Evolutionary conservation across 2,797 vertebrate genomes (phyloP).

Genomic region (Apodemus agrarius): DNA sequence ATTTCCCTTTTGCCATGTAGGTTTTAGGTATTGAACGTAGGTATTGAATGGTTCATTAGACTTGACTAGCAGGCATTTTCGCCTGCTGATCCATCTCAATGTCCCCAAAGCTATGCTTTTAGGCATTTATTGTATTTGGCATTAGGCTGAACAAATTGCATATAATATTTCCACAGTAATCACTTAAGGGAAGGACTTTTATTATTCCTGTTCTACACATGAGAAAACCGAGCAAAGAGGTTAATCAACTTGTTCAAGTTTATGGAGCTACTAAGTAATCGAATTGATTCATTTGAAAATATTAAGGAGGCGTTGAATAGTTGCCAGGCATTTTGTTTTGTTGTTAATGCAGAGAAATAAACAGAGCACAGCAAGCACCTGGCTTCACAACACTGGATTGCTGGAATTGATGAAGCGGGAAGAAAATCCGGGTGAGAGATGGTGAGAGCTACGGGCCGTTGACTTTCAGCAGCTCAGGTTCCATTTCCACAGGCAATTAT

Average conservation of each 20-base stretch:
- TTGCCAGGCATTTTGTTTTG: background rate
- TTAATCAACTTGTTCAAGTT: slow-evolving; percentile 7
- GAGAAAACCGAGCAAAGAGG: slow-evolving; percentile 1
- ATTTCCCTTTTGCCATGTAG: background rate
- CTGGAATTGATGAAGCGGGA: background rate
- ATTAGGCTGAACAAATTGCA: background rate
- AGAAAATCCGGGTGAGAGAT: background rate
- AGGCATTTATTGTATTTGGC: background rate
- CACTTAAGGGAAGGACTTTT: background rate
- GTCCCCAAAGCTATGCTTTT: background rate
- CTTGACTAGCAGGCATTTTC: background rate
- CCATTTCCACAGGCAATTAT: slow-evolving; percentile 24
- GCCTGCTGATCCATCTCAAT: background rate
- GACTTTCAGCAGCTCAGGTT: slow-evolving; percentile 40
- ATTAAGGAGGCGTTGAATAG: slow-evolving; percentile 11
- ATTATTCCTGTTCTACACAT: background rate
- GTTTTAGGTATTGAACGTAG: background rate
- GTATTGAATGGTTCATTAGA: background rate
- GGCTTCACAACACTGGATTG: background rate
- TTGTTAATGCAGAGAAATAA: background rate
- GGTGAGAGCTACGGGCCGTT: background rate
- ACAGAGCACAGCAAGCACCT: background rate
- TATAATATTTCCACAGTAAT: slow-evolving; percentile 39
- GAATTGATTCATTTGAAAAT: slow-evolving; percentile 23
- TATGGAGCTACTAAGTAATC: background rate